Evolutionary conservation across 2,113 vertebrate species (phyloP), one percentile per base, ranked within the genome.

Genomic region (Ahaetulla prasina): DNA sequence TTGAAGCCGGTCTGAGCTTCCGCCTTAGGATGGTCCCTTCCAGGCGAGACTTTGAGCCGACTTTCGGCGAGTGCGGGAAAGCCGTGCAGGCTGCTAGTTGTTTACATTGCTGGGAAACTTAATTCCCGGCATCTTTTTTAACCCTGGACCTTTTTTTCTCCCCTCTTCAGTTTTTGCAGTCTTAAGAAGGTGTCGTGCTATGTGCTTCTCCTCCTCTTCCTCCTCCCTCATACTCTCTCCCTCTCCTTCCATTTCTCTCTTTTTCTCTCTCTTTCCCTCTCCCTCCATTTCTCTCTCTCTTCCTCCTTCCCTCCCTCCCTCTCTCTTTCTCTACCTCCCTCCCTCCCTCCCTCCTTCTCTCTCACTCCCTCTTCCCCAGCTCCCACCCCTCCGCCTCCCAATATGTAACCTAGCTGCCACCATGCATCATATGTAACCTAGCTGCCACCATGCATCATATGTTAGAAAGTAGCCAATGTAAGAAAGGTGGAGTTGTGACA

Each of bases 171-270:
- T 47, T 54, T 88, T 43, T 30, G n/a, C 68, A 74, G 35, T n/a
- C 23, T 10, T 60, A n/a, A 91, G 10, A 60, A 60, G 27, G 20
- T 39, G 52, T 6, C 10, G 74, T 18, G 20, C 4, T 43, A 23
- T 27, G n/a, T 47, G 16, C n/a, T 47, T 8, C 5, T 47, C 12
- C 63, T 68, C 12, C 16, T 39, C 3, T 6, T 27, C 3, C 45
- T 14, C 0, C 11, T 20, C 57, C 10, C 27, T 4, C 68, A 1
- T 1, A n/a, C 30, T 3, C 12, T 4, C 12, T 12, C 27, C 1
- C 57, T 4, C 57, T 30, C 57, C 25, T 10, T 30, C 1, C 20
- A 20, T 54, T 54, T 54, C 53, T 54, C 53, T 54, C 1, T 54
- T 20, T 22, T 47, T 47, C 16, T 57, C 10, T 0, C 4, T n/a